phyloP scores from a whole-genome alignment of 2,888 invertebrate species.

The Drosophila sordidapex region DNA sequence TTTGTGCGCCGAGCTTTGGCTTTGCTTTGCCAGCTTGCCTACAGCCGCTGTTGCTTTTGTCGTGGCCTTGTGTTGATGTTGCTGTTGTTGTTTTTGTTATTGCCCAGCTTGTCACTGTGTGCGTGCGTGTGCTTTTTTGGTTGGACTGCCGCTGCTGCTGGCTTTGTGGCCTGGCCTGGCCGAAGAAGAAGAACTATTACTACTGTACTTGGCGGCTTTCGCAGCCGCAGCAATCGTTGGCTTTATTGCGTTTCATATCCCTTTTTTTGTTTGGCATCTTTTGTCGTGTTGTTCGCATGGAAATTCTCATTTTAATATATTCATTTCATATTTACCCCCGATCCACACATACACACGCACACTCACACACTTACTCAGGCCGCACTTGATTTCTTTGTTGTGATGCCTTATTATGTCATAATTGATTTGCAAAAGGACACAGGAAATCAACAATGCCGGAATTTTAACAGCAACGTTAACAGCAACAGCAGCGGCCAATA shows the following conservation, averaged over 20 bases:
- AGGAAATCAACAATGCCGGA: slow-evolving; percentile 63
- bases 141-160: slow-evolving; percentile 41
- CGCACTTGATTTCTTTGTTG: slow-evolving; percentile 55
- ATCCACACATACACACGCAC: slow-evolving; percentile 13
- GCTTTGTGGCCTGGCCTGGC: slow-evolving; percentile 48
- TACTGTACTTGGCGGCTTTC: slow-evolving; percentile 69
- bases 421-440: slow-evolving; percentile 73
- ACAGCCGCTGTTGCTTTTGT: slow-evolving; percentile 61
- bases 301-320: slow-evolving; percentile 68
- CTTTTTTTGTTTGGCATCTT: slow-evolving; percentile 56
- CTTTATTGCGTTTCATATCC: slow-evolving; percentile 67
- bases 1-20: slow-evolving; percentile 57
- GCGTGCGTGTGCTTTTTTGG: slow-evolving; percentile 60
- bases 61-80: slow-evolving; percentile 47
- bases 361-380: slow-evolving; percentile 29
- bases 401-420: slow-evolving; percentile 73
- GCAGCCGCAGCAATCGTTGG: slow-evolving; percentile 36
- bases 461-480: slow-evolving; percentile 61
- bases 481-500: slow-evolving; percentile 47
- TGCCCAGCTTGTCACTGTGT: slow-evolving; percentile 55
- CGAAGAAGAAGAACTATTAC: slow-evolving; percentile 42
- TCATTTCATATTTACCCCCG: slow-evolving; percentile 57
- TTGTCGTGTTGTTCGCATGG: slow-evolving; percentile 52
- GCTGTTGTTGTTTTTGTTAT: slow-evolving; percentile 42
- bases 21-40: slow-evolving; percentile 54